A percentile compares a stretch with the other conserved stretches of the same genome.
Evolutionary conservation across 2,888 invertebrate genomes (phyloP).

Genomic region (Drosophila anomalipes): DNA sequence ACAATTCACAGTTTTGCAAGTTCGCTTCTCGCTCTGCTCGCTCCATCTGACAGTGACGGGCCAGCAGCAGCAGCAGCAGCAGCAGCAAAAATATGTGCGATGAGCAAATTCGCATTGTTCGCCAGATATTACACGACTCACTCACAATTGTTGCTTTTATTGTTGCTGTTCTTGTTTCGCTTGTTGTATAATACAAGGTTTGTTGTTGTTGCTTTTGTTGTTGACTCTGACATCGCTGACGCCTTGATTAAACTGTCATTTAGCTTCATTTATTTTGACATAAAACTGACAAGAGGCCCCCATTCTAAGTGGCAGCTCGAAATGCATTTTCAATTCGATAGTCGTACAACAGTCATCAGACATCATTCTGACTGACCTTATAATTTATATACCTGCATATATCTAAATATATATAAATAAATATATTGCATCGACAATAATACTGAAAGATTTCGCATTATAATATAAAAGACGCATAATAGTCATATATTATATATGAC

Average conservation of each 20-base stretch:
- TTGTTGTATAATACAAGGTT: slow-evolving; percentile 18
- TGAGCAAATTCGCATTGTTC: slow-evolving; percentile 71
- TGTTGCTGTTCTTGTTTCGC: slow-evolving; percentile 5
- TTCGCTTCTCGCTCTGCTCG: slow-evolving; percentile 16
- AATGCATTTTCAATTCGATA: slow-evolving; percentile 72
- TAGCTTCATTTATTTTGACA: slow-evolving; percentile 85
- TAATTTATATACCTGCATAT: background rate
- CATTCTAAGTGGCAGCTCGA: slow-evolving; percentile 78
- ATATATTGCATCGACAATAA: background rate
- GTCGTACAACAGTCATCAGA: slow-evolving; percentile 35
- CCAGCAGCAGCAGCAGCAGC: slow-evolving; percentile 46
- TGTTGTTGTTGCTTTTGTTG: slow-evolving; percentile 10
- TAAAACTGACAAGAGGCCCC: slow-evolving; percentile 83
- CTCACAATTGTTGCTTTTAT: slow-evolving; percentile 44
- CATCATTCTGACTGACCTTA: slow-evolving; percentile 53
- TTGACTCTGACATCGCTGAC: slow-evolving; percentile 71
- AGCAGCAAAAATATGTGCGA: slow-evolving; percentile 48
- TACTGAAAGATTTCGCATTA: background rate
- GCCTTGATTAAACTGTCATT: slow-evolving; percentile 85
- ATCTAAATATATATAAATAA: background rate
- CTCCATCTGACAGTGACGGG: slow-evolving; percentile 70
- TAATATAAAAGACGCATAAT: background rate
- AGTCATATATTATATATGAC: background rate
- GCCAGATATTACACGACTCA: slow-evolving; percentile 72
- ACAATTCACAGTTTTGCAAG: slow-evolving; percentile 47